phyloP scores from a whole-genome alignment of 1,140 invertebrate genomes.

The Fopius arisanus region DNA sequence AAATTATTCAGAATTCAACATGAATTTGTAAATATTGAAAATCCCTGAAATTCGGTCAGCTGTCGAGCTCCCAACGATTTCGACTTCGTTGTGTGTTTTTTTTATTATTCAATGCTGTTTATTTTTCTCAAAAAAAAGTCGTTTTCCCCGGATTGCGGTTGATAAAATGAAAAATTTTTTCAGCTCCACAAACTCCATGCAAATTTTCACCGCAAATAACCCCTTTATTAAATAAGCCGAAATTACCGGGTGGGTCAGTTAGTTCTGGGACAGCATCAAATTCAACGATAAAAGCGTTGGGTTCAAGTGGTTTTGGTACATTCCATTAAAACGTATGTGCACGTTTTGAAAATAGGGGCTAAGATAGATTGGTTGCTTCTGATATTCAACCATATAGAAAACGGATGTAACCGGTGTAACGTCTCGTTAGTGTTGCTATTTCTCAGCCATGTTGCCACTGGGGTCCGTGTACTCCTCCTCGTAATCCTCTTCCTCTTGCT shows the following conservation, averaged over 20 bases:
- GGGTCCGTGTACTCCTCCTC: slow-evolving; percentile 60
- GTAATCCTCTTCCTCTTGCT: slow-evolving; percentile 57
- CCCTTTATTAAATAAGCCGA: slow-evolving; percentile 41
- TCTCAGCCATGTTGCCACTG: slow-evolving; percentile 59
- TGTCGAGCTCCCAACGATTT: neutral
- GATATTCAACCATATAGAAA: neutral
- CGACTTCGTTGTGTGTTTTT: no score
- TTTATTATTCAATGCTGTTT: no score
- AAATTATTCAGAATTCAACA: neutral
- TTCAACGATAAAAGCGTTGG: slow-evolving; percentile 4
- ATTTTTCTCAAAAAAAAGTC: neutral
- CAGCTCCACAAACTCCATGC: neutral
- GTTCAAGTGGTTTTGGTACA: neutral
- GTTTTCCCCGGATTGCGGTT: neutral
- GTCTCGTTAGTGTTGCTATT: slow-evolving; percentile 45
- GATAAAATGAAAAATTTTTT: slow-evolving; percentile 9
- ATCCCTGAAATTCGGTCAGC: neutral
- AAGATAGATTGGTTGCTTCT: slow-evolving; percentile 2
- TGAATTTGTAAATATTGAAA: slow-evolving; percentile 1
- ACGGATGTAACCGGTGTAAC: neutral
- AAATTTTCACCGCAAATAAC: neutral
- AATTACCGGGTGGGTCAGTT: slow-evolving; percentile 52
- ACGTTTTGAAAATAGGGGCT: neutral
- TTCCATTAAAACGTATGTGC: neutral
- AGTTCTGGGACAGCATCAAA: slow-evolving; percentile 37